Percentiles rank a stretch among this genome's conserved stretches.
Conservation (phyloP, 2,113 vertebrate genomes). For the Ondatra zibethicus region DNA sequence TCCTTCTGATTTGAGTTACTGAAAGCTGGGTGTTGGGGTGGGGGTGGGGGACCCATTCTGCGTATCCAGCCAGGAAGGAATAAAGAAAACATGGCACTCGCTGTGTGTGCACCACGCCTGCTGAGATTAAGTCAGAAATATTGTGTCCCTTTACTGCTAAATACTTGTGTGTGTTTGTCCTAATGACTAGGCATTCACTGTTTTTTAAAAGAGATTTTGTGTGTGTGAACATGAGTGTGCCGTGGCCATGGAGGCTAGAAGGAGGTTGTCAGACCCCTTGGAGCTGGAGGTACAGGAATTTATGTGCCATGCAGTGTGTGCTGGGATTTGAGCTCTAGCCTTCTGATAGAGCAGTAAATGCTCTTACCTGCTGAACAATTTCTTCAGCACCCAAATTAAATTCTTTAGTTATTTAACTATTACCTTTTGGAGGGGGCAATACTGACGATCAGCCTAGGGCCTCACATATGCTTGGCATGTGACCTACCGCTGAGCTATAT, state of each 20-base stretch:
- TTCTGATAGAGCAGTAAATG: neutral
- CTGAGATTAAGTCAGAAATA: neutral
- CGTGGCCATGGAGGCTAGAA: neutral
- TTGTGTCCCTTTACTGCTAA: neutral
- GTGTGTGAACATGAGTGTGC: neutral
- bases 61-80: too few relatives aligned
- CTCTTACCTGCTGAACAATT: neutral
- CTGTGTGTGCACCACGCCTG: too few relatives aligned
- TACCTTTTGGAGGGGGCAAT: neutral
- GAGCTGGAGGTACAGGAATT: neutral
- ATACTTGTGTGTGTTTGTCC: neutral
- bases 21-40: too few relatives aligned
- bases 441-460: too few relatives aligned
- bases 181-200: neutral
- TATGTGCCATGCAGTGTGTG: neutral
- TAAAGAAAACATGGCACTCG: too few relatives aligned
- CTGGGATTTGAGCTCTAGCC: neutral
- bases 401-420: neutral
- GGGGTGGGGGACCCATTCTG: too few relatives aligned
- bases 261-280: neutral
- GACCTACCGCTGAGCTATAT: neutral
- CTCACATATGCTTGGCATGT: neutral
- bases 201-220: neutral
- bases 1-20: too few relatives aligned
- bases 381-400: neutral